A percentile compares a stretch with the other conserved stretches of the same genome.
These are phyloP conservation scores for Alouatta palliata DNA, from an alignment of 2,113 vertebrate species.

Conservation along the genomic window DNA sequence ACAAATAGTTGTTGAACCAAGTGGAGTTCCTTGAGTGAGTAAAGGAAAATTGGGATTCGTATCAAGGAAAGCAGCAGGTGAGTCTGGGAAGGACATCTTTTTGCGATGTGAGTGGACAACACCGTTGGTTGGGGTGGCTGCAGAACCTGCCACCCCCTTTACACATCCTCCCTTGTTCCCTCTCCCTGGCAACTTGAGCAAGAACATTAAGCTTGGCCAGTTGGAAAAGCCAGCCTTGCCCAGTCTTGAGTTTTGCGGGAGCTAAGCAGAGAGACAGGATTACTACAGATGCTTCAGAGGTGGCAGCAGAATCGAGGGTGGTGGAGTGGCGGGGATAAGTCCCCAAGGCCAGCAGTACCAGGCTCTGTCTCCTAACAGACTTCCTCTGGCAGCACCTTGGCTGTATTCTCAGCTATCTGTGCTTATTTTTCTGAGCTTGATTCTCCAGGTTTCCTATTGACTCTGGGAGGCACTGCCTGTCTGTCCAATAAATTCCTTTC, in stretches of 20 bases:
- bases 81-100: neutral
- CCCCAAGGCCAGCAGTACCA: neutral
- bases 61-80: neutral
- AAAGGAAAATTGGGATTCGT: neutral
- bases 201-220: neutral
- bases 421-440: neutral
- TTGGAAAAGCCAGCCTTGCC: neutral
- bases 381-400: neutral
- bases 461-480: neutral
- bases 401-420: neutral
- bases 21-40: neutral
- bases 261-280: neutral
- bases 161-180: neutral
- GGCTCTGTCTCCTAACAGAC: neutral
- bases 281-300: neutral
- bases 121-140: too few species aligned
- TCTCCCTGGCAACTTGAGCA: neutral
- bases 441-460: neutral
- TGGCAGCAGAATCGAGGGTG: accelerated
- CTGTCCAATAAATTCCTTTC: neutral
- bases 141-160: too few species aligned
- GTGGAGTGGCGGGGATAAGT: accelerated
- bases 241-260: neutral
- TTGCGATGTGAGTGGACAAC: accelerated
- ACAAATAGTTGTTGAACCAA: neutral